Evolutionary conservation across 1,140 invertebrate species (phyloP).

Genomic region (Archivesica marissinica): DNA sequence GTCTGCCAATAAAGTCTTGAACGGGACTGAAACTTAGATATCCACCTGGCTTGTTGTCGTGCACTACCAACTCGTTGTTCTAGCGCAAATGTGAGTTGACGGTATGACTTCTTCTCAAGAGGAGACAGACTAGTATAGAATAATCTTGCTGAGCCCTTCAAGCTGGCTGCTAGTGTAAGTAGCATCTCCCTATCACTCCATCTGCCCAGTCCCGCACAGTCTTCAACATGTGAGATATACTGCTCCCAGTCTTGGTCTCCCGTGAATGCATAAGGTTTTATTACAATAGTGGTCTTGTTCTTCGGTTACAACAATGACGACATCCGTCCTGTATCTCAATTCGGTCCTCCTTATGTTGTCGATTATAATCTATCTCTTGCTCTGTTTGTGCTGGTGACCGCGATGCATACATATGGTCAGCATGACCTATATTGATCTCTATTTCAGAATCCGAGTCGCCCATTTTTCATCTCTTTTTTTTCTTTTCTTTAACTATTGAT

Average conservation of each 20-base stretch:
- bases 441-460: too few relatives aligned
- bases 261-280: slow-evolving; percentile 21
- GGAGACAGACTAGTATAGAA: slow-evolving; percentile 1
- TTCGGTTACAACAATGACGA: too few relatives aligned
- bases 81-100: background rate
- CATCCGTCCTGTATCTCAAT: too few relatives aligned
- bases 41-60: background rate
- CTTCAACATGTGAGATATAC: slow-evolving; percentile 22
- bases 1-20: background rate
- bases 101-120: background rate
- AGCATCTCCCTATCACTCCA: slow-evolving; percentile 23
- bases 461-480: too few relatives aligned
- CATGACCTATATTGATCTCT: too few relatives aligned
- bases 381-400: too few relatives aligned
- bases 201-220: slow-evolving; percentile 25
- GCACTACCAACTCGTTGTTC: slow-evolving; percentile 43
- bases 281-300: background rate
- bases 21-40: slow-evolving; percentile 26
- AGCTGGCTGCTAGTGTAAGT: slow-evolving; percentile 1
- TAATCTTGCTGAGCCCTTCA: slow-evolving; percentile 9
- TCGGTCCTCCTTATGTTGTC: too few relatives aligned
- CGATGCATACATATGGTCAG: too few relatives aligned
- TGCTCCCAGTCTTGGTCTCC: slow-evolving; percentile 30
- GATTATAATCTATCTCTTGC: too few relatives aligned
- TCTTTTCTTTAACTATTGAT: too few relatives aligned